Conservation (phyloP, 23 tunicate genomes). For the Ciona savignyi region DNA sequence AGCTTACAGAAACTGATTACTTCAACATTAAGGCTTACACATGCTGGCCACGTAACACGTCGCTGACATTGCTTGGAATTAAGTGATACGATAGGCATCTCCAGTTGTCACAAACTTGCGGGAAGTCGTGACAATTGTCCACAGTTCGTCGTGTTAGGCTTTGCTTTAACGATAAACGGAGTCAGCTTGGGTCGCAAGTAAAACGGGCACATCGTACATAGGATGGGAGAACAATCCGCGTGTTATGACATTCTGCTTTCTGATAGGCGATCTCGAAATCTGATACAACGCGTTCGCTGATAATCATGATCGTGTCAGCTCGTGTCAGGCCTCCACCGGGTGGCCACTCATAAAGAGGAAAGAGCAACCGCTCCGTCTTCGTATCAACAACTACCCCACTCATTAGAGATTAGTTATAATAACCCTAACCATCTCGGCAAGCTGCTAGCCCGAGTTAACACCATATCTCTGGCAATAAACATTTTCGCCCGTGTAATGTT, state of each 20-base stretch:
- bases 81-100: no score
- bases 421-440: not conserved
- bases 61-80: no score
- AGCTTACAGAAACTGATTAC: no score
- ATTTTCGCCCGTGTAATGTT: no score
- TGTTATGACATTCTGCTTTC: not conserved
- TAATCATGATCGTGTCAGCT: not conserved
- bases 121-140: constrained; percentile 1
- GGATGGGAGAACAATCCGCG: not conserved
- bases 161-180: not conserved
- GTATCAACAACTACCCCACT: no score
- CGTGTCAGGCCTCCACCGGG: not conserved
- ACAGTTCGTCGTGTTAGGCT: not conserved
- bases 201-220: not conserved
- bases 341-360: not conserved
- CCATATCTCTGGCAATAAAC: no score
- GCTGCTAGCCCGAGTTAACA: no score
- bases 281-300: not conserved
- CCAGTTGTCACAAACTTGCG: constrained; percentile 1
- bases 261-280: not conserved
- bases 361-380: not conserved
- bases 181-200: not conserved
- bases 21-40: no score
- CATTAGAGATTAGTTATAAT: no score
- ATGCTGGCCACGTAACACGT: no score